phyloP scores from a whole-genome alignment of 2,888 invertebrate genomes.

The Caenorhabditis becei region DNA sequence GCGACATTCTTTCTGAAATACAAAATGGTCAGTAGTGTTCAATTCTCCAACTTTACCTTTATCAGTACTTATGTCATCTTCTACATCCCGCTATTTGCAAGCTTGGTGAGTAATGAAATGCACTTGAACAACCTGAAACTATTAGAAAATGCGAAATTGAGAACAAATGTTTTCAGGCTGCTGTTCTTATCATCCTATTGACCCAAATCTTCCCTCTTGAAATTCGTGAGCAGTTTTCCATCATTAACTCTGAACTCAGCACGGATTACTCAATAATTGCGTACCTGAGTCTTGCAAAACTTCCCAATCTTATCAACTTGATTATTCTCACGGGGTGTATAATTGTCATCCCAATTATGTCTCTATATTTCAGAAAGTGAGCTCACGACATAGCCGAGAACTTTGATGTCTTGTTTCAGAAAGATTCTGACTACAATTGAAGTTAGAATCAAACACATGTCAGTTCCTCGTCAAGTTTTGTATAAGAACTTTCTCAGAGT shows the following conservation, averaged over 20 bases:
- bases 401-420: not conserved
- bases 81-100: not conserved
- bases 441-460: not conserved
- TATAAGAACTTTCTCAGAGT: constrained; percentile 9
- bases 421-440: constrained; percentile 5
- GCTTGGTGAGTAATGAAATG: not conserved
- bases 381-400: not conserved
- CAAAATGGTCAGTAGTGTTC: constrained; percentile 22
- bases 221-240: not conserved
- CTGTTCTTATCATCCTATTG: not conserved
- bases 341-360: constrained; percentile 14
- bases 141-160: too few relatives aligned
- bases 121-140: too few relatives aligned
- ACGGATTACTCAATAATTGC: constrained; percentile 24
- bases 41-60: not conserved
- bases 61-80: not conserved
- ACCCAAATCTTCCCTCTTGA: constrained; percentile 9
- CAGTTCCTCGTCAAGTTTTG: constrained; percentile 9
- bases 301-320: constrained; percentile 32
- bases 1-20: constrained; percentile 22
- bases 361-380: constrained; percentile 32
- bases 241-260: not conserved
- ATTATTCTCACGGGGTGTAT: constrained; percentile 29
- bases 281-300: constrained; percentile 24
- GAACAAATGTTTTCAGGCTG: not conserved